phyloP scores from a whole-genome alignment of 1,140 invertebrate species.

The Drosophila arizonae region DNA sequence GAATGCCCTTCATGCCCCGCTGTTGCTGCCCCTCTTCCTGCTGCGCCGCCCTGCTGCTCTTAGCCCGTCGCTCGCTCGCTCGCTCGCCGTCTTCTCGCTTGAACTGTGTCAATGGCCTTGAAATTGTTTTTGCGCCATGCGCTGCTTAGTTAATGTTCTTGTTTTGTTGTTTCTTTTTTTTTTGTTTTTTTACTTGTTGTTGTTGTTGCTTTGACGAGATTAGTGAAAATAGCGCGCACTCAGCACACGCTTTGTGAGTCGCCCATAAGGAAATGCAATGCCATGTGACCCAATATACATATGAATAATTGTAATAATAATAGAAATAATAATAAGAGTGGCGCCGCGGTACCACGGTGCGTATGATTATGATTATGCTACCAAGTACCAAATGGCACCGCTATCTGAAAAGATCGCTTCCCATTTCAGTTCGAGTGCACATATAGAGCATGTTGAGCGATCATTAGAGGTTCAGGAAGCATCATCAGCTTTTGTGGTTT shows the following conservation, averaged over 20 bases:
- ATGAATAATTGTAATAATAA: too few relatives aligned
- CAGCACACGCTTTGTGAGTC: constrained; percentile 6
- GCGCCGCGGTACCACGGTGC: constrained; percentile 39
- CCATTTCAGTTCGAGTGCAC: constrained; percentile 10
- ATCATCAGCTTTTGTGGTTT: constrained; percentile 65
- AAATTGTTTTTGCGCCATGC: constrained; percentile 71
- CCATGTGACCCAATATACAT: constrained; percentile 4
- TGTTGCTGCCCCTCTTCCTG: not conserved
- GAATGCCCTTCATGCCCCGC: constrained; percentile 59
- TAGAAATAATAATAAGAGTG: not conserved
- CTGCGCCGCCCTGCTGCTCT: not conserved
- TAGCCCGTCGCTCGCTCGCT: too few relatives aligned
- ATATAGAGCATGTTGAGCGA: constrained; percentile 27
- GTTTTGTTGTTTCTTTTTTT: constrained; percentile 24
- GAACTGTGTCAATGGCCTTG: constrained; percentile 76
- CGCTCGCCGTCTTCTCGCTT: constrained; percentile 51
- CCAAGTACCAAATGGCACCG: not conserved
- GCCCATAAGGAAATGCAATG: constrained; percentile 53
- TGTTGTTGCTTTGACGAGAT: constrained; percentile 49
- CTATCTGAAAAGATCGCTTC: not conserved
- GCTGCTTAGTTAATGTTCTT: constrained; percentile 64
- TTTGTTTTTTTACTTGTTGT: constrained; percentile 27
- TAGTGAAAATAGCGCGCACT: constrained; percentile 64
- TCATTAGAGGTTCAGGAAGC: constrained; percentile 53
- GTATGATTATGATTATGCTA: constrained; percentile 55